phyloP scores from a whole-genome alignment of 2,797 vertebrate species.

The Amazonetta brasiliensis region DNA sequence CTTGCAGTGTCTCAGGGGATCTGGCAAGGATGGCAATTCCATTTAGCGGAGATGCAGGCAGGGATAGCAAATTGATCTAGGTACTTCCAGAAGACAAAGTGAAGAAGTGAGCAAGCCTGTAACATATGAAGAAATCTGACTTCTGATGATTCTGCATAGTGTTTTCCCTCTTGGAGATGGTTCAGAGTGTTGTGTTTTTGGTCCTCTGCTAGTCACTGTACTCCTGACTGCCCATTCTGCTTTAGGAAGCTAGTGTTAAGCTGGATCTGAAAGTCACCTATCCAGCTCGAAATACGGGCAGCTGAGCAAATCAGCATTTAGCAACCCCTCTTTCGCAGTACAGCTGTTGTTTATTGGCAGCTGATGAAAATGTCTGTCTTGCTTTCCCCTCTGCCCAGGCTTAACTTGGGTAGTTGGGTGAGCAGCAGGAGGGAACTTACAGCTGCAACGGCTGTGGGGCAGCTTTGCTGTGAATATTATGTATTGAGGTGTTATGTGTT shows the following conservation, averaged over 20 bases:
- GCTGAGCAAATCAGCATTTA: neutral
- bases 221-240: neutral
- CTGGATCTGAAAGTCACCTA: constrained; percentile 45
- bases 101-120: neutral
- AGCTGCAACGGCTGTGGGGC: neutral
- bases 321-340: neutral
- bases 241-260: neutral
- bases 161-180: neutral
- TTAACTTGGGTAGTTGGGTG: neutral
- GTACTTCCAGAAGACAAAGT: neutral
- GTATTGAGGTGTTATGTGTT: neutral
- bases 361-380: neutral
- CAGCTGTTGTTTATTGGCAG: constrained; percentile 50
- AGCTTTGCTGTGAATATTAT: neutral
- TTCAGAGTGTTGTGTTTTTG: neutral
- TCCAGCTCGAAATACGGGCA: neutral
- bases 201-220: neutral
- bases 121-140: neutral
- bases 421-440: neutral
- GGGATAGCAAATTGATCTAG: neutral
- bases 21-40: neutral
- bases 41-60: neutral
- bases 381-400: neutral
- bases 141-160: neutral
- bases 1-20: neutral